Percentiles rank a stretch among this genome's conserved stretches.
Evolutionary conservation across 2,113 vertebrate species (phyloP).

Genomic region (Onychostoma macrolepis): DNA sequence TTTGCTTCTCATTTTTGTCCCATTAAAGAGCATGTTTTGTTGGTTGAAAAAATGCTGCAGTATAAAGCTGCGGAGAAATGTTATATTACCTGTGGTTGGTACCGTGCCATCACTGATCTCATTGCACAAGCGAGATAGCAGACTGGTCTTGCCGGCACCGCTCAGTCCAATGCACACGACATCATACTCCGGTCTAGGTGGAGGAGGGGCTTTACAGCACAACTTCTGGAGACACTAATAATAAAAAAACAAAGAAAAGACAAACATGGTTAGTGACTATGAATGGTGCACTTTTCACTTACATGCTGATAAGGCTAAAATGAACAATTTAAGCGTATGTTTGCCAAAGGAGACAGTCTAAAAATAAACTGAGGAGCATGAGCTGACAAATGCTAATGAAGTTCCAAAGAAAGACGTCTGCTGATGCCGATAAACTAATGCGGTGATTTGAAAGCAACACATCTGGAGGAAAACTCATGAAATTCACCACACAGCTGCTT

Average conservation of each 20-base stretch:
- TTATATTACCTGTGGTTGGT: constrained; percentile 89
- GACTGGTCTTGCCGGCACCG: constrained; percentile 93
- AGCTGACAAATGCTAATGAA: constrained; percentile 36
- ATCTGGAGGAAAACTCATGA: constrained; percentile 27
- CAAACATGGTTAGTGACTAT: constrained; percentile 7
- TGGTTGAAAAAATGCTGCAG: background rate
- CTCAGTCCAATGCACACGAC: constrained; percentile 97
- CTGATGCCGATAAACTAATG: constrained; percentile 31
- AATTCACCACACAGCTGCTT: constrained; percentile 24
- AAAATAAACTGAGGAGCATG: constrained; percentile 28
- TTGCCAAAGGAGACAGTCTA: constrained; percentile 24
- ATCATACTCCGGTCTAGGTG: constrained; percentile 93
- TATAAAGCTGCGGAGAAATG: background rate
- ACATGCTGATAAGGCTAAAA: constrained; percentile 1
- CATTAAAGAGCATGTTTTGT: background rate
- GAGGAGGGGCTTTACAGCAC: constrained; percentile 96
- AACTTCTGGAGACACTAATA: constrained; percentile 94
- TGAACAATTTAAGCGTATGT: background rate
- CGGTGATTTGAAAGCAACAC: constrained; percentile 36
- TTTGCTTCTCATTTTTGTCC: background rate
- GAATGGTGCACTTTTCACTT: background rate
- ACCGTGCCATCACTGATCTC: constrained; percentile 86
- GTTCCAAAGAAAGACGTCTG: constrained; percentile 7
- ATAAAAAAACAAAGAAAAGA: constrained; percentile 44
- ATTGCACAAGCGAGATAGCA: constrained; percentile 91